Percentiles rank a stretch among this genome's conserved stretches.
Conservation (phyloP, 2,797 vertebrate genomes). For the Mormyrus proboscirostris region DNA sequence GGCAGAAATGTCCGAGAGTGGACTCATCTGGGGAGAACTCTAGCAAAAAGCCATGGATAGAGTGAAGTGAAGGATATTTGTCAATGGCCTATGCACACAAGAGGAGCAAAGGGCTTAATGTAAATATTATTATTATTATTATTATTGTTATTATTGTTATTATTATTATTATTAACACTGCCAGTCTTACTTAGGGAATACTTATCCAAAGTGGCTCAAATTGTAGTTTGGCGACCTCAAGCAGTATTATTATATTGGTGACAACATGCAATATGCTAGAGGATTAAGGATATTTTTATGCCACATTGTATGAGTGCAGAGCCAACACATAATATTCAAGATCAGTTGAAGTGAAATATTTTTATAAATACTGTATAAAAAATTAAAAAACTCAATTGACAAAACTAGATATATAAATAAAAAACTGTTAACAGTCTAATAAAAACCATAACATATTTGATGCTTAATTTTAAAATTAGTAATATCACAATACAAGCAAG, state of each 20-base stretch:
- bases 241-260: not conserved
- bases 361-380: not conserved
- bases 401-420: not conserved
- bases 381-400: not conserved
- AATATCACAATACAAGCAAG: not conserved
- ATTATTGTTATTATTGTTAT: no score
- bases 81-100: no score
- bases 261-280: not conserved
- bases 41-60: no score
- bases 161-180: not conserved
- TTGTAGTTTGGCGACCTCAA: not conserved
- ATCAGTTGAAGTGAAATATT: not conserved
- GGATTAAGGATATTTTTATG: not conserved
- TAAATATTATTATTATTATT: no score
- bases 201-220: not conserved
- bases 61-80: no score
- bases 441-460: not conserved
- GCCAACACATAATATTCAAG: not conserved
- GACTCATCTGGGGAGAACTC: no score
- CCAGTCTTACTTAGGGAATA: not conserved
- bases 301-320: not conserved
- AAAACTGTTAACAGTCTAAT: not conserved
- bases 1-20: no score
- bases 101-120: no score
- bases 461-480: not conserved